Conservation (phyloP, 2,888 invertebrate species). For the Chironomus riparius region DNA sequence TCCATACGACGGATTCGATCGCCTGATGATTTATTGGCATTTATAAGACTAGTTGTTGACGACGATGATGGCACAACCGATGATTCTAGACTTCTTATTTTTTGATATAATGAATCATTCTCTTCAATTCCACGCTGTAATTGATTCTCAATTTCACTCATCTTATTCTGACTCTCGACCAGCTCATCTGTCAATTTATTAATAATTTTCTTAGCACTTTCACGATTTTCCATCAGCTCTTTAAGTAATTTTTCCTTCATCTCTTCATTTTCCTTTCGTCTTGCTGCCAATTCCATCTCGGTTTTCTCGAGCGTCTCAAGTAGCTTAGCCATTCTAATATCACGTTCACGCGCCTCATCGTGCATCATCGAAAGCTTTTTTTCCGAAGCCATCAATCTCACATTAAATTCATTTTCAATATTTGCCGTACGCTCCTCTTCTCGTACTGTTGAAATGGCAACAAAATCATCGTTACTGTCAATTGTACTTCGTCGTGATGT, state of each 20-base stretch:
- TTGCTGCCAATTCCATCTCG: constrained; percentile 62
- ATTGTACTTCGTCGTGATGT: constrained; percentile 53
- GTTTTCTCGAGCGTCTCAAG: constrained; percentile 65
- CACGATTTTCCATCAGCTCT: constrained; percentile 58
- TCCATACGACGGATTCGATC: constrained; percentile 61
- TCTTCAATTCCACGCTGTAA: constrained; percentile 64
- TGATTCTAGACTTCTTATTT: constrained; percentile 64
- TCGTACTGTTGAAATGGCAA: constrained; percentile 36
- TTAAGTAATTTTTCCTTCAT: constrained; percentile 53
- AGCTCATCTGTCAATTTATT: constrained; percentile 59
- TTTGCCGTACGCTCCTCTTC: constrained; percentile 35
- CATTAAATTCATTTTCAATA: constrained; percentile 53
- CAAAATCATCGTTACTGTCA: constrained; percentile 52
- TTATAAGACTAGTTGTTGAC: constrained; percentile 37
- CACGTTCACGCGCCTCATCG: constrained; percentile 61
- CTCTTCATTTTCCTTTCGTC: constrained; percentile 62
- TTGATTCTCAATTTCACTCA: constrained; percentile 42
- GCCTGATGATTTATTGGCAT: constrained; percentile 38
- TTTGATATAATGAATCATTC: constrained; percentile 62
- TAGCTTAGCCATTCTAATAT: constrained; percentile 69
- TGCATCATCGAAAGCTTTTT: constrained; percentile 63
- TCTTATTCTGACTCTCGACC: constrained; percentile 52
- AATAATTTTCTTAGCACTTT: constrained; percentile 60
- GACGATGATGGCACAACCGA: constrained; percentile 15
- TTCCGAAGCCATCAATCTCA: constrained; percentile 59